Evolutionary conservation across 2,888 invertebrate genomes (phyloP).

Genomic region (Pammene aurita): DNA sequence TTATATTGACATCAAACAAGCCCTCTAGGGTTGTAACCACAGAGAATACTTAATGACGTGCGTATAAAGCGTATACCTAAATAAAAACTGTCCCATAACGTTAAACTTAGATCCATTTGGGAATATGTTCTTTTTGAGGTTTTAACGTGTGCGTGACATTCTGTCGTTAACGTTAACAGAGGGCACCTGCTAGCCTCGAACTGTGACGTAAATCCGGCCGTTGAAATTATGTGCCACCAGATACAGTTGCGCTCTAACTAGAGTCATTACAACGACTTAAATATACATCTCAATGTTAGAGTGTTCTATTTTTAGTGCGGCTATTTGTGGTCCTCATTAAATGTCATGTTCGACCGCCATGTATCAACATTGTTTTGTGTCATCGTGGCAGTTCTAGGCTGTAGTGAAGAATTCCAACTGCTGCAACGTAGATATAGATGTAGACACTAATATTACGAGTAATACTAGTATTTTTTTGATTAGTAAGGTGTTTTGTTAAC

Average conservation of each 20-base stretch:
- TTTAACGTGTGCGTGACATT: constrained; percentile 54
- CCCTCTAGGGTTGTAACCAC: constrained; percentile 18
- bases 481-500: background rate
- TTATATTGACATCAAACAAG: constrained; percentile 7
- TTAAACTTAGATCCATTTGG: constrained; percentile 23
- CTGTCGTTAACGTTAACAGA: constrained; percentile 56
- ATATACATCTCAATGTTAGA: constrained; percentile 47
- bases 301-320: constrained; percentile 43
- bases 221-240: constrained; percentile 44
- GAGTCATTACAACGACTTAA: constrained; percentile 45
- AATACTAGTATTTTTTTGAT: background rate
- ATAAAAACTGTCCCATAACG: constrained; percentile 22
- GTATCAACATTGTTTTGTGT: constrained; percentile 32
- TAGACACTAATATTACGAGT: background rate
- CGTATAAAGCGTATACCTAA: constrained; percentile 17
- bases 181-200: constrained; percentile 53
- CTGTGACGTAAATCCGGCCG: constrained; percentile 57
- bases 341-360: constrained; percentile 29
- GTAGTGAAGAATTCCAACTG: constrained; percentile 11
- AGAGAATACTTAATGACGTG: constrained; percentile 30
- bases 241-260: constrained; percentile 41
- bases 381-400: constrained; percentile 31
- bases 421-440: background rate
- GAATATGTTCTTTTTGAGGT: constrained; percentile 33
- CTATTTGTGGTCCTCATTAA: constrained; percentile 38